These are phyloP conservation scores for Pteronotus mesoamericanus DNA, from an alignment of 2,797 vertebrate species.

Conservation along the genomic window DNA sequence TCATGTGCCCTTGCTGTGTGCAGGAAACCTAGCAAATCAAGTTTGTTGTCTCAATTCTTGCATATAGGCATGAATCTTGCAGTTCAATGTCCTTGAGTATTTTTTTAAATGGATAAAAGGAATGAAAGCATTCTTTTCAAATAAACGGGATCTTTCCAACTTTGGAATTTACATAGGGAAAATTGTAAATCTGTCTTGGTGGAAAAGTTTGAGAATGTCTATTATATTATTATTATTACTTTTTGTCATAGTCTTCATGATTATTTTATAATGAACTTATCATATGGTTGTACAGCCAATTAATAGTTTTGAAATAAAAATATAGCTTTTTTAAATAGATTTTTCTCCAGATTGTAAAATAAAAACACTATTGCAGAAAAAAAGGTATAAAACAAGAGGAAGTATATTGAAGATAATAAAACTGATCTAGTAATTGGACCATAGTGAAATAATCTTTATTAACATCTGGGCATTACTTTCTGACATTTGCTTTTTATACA, in stretches of 20 bases:
- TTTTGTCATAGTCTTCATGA: neutral
- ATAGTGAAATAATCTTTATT: neutral
- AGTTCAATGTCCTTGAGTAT: neutral
- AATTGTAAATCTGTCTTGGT: neutral
- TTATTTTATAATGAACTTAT: neutral
- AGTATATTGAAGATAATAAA: neutral
- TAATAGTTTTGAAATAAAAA: neutral
- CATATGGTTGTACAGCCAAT: neutral
- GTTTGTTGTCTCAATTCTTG: neutral
- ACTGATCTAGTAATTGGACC: neutral
- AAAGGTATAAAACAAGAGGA: neutral
- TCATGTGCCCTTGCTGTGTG: neutral
- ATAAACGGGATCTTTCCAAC: neutral
- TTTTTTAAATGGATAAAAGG: neutral
- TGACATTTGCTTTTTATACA: neutral
- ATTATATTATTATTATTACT: neutral
- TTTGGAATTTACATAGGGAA: neutral
- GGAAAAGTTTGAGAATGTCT: neutral
- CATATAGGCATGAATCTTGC: neutral
- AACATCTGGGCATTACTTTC: neutral
- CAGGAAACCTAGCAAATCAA: neutral
- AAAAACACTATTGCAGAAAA: neutral
- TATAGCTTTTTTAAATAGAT: neutral
- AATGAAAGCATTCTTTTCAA: neutral
- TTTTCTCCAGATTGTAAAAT: neutral